These are phyloP conservation scores for Drosophila mojavensis DNA, from an alignment of 1,140 invertebrate species.

Conservation along the genomic window DNA sequence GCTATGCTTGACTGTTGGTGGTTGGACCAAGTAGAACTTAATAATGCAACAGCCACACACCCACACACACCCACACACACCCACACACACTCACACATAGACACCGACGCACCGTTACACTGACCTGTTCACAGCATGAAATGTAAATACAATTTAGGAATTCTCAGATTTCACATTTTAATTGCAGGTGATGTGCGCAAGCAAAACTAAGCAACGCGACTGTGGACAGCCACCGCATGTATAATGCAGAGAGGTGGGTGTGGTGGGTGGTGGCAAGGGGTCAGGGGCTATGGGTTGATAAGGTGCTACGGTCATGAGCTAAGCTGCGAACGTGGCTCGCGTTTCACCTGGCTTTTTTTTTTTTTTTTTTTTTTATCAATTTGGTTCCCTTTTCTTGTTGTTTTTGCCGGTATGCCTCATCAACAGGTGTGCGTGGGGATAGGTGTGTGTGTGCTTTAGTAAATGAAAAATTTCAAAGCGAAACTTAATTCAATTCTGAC, in stretches of 20 bases:
- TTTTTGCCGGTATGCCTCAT: not conserved
- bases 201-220: not conserved
- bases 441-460: not conserved
- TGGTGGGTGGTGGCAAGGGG: not conserved
- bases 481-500: slow-evolving; percentile 70
- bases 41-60: not conserved
- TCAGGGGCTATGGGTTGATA: not conserved
- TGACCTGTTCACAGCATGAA: not conserved
- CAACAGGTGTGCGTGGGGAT: slow-evolving; percentile 44
- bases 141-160: slow-evolving; percentile 4
- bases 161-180: slow-evolving; percentile 12
- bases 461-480: slow-evolving; percentile 44
- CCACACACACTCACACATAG: slow-evolving; percentile 1
- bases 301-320: not conserved
- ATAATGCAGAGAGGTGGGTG: not conserved
- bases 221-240: not conserved
- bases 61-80: slow-evolving; percentile 5
- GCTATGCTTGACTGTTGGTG: not conserved
- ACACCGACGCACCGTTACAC: not conserved
- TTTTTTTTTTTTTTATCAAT: not conserved
- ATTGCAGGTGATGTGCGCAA: not conserved
- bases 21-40: slow-evolving; percentile 26
- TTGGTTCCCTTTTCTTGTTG: not conserved
- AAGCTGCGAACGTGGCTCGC: not conserved
- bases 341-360: not conserved